phyloP scores from a whole-genome alignment of 2,797 vertebrate genomes.

The Darevskia mixta region DNA sequence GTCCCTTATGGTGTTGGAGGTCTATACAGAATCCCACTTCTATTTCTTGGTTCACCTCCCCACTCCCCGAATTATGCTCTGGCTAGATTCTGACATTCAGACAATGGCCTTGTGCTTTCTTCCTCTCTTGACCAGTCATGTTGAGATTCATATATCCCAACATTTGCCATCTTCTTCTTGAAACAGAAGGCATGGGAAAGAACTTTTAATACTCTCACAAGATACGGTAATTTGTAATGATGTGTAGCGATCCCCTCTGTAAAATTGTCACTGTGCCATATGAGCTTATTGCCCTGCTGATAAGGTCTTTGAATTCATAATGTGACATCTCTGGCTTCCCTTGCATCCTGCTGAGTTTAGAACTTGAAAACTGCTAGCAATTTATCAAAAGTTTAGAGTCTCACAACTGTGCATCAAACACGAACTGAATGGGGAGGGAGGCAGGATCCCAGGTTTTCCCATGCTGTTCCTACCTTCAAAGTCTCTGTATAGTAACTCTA shows the following conservation, averaged over 20 bases:
- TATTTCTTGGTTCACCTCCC: no score
- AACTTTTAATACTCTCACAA: slow-evolving; percentile 25
- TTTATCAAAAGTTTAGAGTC: slow-evolving; percentile 44
- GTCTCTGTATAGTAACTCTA: slow-evolving; percentile 52
- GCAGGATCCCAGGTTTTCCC: slow-evolving; percentile 38
- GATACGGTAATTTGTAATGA: slow-evolving; percentile 48
- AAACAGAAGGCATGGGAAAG: background rate
- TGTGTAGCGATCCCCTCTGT: slow-evolving; percentile 26
- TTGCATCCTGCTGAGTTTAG: slow-evolving; percentile 37
- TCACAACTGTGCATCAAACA: slow-evolving; percentile 50
- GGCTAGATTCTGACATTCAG: no score
- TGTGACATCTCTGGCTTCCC: slow-evolving; percentile 32
- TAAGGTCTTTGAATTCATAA: slow-evolving; percentile 61
- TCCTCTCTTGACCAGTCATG: background rate
- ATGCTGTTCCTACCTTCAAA: slow-evolving; percentile 52
- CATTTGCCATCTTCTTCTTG: background rate
- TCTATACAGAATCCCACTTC: no score
- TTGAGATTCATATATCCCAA: background rate
- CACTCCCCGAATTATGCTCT: no score
- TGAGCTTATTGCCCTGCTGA: slow-evolving; percentile 56
- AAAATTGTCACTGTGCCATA: slow-evolving; percentile 48
- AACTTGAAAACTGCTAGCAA: slow-evolving; percentile 41
- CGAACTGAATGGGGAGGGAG: slow-evolving; percentile 45
- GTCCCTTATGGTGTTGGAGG: no score
- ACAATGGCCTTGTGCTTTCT: background rate